Evolutionary conservation across 2,113 vertebrate species (phyloP).

Genomic region (Myrmecobius fasciatus): DNA sequence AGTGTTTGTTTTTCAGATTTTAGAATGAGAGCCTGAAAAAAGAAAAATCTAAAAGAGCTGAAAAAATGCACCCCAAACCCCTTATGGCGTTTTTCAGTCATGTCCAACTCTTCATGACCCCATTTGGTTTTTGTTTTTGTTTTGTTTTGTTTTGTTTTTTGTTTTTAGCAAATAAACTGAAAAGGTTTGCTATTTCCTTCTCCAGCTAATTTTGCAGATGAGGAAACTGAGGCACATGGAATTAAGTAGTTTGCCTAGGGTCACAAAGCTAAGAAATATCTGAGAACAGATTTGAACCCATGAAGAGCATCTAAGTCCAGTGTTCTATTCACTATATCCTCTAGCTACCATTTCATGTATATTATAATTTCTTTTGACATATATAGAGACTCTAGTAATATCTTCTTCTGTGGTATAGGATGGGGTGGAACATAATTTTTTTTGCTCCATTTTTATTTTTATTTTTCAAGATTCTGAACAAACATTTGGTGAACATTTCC

Average conservation of each 20-base stretch:
- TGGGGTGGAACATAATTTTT: neutral
- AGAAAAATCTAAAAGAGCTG: neutral
- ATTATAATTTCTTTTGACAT: neutral
- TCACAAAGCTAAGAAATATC: neutral
- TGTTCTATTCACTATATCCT: no score
- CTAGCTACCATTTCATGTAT: neutral
- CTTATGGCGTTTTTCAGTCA: neutral
- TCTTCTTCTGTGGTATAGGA: neutral
- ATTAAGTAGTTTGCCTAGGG: neutral
- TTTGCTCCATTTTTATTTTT: neutral
- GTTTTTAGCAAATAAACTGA: neutral
- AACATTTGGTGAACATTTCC: neutral
- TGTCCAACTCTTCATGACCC: neutral
- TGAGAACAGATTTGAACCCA: neutral
- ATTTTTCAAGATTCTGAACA: neutral
- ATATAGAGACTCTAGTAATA: no score
- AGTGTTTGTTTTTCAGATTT: no score
- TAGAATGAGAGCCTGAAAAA: neutral
- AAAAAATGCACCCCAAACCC: neutral
- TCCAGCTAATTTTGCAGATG: neutral
- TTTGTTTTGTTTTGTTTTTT: no score
- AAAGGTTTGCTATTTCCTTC: neutral
- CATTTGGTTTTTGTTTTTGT: neutral
- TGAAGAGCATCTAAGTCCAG: neutral
- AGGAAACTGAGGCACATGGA: neutral